Conservation (phyloP, 2,888 invertebrate genomes). For the Drosophila pseudotalamancana region DNA sequence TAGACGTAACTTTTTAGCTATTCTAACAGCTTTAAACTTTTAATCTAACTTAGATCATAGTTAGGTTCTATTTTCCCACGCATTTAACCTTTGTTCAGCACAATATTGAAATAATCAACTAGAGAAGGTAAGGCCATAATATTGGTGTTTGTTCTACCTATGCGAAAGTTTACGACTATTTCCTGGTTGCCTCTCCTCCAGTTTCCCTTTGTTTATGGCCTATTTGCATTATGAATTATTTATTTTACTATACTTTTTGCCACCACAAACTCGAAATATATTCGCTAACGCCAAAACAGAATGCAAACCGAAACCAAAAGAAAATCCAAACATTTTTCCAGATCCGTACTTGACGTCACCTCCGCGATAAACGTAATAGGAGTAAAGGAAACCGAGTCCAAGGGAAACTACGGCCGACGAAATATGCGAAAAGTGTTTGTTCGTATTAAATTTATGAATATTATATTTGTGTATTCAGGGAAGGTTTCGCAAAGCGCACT, state of each 20-base stretch:
- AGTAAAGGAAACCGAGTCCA: conserved; percentile 11
- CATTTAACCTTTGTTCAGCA: too few species aligned
- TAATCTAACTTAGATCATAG: neutral
- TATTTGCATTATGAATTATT: conserved; percentile 79
- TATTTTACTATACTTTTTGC: conserved; percentile 65
- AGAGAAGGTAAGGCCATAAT: neutral
- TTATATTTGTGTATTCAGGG: conserved; percentile 62
- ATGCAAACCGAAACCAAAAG: conserved; percentile 29
- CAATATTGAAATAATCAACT: neutral
- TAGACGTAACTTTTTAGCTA: too few species aligned
- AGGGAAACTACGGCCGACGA: conserved; percentile 45
- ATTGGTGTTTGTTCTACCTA: conserved; percentile 10
- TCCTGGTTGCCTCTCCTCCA: conserved; percentile 34
- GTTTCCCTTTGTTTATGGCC: conserved; percentile 56
- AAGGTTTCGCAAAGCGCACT: conserved; percentile 38
- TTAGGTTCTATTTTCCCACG: too few species aligned
- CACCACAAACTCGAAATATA: conserved; percentile 26
- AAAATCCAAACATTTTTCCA: conserved; percentile 51
- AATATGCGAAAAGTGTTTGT: conserved; percentile 75
- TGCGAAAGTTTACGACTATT: conserved; percentile 43
- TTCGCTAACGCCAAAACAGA: conserved; percentile 19
- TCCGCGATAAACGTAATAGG: conserved; percentile 56
- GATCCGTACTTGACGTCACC: conserved; percentile 56
- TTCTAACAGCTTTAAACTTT: neutral
- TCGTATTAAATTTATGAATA: conserved; percentile 78